Conservation (phyloP, 2,888 invertebrate genomes). For the Cyaniris semiargus region DNA sequence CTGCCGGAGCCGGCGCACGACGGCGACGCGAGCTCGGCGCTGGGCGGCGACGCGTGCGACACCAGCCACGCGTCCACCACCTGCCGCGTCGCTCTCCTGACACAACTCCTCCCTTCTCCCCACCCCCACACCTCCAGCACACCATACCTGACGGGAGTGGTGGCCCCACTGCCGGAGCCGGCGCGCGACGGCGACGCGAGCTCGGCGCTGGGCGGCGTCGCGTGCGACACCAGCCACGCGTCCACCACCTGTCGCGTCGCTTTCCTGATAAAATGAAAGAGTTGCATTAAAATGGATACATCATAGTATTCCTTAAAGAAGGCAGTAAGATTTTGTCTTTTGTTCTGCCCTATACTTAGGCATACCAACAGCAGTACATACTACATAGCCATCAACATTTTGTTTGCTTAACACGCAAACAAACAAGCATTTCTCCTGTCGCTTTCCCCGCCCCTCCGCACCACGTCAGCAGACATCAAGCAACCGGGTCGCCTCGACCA, state of each 20-base stretch:
- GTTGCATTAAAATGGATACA: neutral
- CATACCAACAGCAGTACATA: too few relatives aligned
- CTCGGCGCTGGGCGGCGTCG: constrained; percentile 85
- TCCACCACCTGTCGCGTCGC: constrained; percentile 78
- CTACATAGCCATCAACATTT: too few relatives aligned
- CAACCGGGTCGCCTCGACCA: too few relatives aligned
- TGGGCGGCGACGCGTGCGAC: constrained; percentile 89
- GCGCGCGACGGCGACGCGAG: constrained; percentile 83
- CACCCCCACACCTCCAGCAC: too few relatives aligned
- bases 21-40: constrained; percentile 81
- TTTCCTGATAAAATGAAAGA: constrained; percentile 81
- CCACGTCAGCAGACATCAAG: too few relatives aligned
- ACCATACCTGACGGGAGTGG: constrained; percentile 91
- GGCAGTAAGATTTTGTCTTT: too few relatives aligned
- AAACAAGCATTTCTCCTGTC: too few relatives aligned
- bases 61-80: constrained; percentile 96
- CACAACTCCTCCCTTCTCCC: too few relatives aligned
- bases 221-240: constrained; percentile 92
- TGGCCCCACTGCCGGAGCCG: constrained; percentile 92
- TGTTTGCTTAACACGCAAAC: too few relatives aligned
- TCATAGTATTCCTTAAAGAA: neutral
- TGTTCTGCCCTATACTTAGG: too few relatives aligned
- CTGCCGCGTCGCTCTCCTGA: constrained; percentile 91
- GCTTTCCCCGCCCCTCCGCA: too few relatives aligned
- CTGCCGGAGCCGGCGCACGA: constrained; percentile 89